Evolutionary conservation across 2,888 invertebrate species (phyloP), one percentile per base, ranked within the genome.

Genomic region (Penaeus monodon): DNA sequence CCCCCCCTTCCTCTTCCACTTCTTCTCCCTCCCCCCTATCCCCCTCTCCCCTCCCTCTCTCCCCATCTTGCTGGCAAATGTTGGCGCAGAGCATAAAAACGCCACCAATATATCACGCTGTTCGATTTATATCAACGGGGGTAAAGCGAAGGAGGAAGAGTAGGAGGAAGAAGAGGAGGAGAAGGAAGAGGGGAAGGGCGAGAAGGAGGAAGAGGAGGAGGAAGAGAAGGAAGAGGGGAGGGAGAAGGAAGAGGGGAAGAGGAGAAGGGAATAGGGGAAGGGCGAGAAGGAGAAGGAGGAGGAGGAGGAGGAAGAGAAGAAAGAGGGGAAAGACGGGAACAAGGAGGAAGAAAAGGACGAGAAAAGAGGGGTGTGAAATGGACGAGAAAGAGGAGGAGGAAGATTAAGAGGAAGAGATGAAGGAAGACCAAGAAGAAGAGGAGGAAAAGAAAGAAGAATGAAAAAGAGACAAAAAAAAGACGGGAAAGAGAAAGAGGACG

Each of bases 1-100:
- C 2, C 80, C 66, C 80, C 65, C 80, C 66, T 64, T 66, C 38
- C 20, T 64, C 4, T 33, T 17, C n/a, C 29, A 12, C n/a, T 22
- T n/a, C 22, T 24, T 8, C 29, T 22, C 44, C 14, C 49, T 77
- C 22, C 12, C n/a, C 7, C 38, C 7, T 44, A 3, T 24, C 66
- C 2, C 12, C 27, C 66, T 24, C 66, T 6, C 74, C 57, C 81
- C 17, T 33, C 38, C 38, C 80, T 20, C 44, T 57, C 68, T 38
- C 78, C 79, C 77, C 84, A 84, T 84, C 84, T 76, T 84, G 84
- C 84, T 84, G 84, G 84, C 84, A 84, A 84, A 84, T 84, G 84
- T 84, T 84, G 84, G 84, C 84, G 84, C 77, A 84, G 77, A 76
- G 77, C 84, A 84, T 84, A 84, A 84, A 84, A 84, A 84, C 84